These are phyloP conservation scores for Pelecanus crispus DNA, from an alignment of 2,113 vertebrate genomes.

Conservation along the genomic window DNA sequence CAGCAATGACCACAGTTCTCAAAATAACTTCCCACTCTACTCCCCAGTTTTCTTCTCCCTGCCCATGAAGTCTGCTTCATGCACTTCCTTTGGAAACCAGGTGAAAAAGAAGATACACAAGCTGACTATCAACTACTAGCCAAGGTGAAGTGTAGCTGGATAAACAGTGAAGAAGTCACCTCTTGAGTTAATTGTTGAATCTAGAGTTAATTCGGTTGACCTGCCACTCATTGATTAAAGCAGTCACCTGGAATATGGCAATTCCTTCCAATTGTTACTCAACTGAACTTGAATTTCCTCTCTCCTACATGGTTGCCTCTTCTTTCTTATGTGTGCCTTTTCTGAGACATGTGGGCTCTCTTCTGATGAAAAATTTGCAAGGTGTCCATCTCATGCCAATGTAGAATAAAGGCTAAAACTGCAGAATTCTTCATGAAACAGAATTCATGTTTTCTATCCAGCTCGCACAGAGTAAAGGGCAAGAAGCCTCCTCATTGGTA, in stretches of 20 bases:
- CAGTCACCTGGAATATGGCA: background rate
- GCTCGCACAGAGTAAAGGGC: background rate
- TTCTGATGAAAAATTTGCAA: background rate
- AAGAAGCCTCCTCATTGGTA: background rate
- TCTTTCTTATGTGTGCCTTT: background rate
- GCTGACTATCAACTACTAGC: background rate
- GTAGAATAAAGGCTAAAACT: background rate
- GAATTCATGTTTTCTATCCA: background rate
- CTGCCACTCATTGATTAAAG: background rate
- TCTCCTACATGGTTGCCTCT: background rate
- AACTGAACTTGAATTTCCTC: background rate
- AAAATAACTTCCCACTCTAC: background rate
- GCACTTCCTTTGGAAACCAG: background rate
- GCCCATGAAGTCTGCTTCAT: background rate
- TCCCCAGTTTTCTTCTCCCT: background rate
- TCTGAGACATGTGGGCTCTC: background rate
- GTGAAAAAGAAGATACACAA: background rate
- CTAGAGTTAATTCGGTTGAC: background rate
- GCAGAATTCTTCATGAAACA: background rate
- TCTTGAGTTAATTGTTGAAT: background rate
- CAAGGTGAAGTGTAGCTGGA: background rate
- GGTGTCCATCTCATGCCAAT: background rate
- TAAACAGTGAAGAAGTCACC: background rate
- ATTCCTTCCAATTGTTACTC: background rate
- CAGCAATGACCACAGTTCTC: background rate